Percentiles rank a stretch among this genome's conserved stretches.
These are phyloP conservation scores for Hyposoter didymator DNA, from an alignment of 2,888 invertebrate species.

Conservation along the genomic window DNA sequence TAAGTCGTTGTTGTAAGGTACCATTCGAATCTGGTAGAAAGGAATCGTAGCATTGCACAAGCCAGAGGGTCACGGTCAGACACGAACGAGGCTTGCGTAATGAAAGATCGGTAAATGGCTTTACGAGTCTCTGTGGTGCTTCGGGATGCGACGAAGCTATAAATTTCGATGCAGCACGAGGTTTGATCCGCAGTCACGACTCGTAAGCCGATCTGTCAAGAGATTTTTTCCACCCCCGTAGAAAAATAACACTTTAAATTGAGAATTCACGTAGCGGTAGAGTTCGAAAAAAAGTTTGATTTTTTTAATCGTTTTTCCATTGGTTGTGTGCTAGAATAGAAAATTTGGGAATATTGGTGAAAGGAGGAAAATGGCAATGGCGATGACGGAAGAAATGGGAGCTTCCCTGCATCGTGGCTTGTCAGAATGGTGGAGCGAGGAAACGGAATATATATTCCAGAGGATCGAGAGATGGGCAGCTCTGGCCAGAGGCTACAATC, in stretches of 20 bases:
- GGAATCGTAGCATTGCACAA: slow-evolving; percentile 41
- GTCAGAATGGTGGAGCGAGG: slow-evolving; percentile 82
- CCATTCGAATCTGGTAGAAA: slow-evolving; percentile 50
- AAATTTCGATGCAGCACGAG: slow-evolving; percentile 66
- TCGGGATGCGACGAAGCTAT: slow-evolving; percentile 72
- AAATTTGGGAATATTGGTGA: neutral
- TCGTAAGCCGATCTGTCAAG: slow-evolving; percentile 20
- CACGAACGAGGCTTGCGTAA: slow-evolving; percentile 63
- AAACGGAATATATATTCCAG: slow-evolving; percentile 81
- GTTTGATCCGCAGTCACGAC: slow-evolving; percentile 23
- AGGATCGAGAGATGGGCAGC: slow-evolving; percentile 81
- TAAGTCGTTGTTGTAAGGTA: slow-evolving; percentile 41
- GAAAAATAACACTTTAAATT: neutral
- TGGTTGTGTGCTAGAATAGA: neutral
- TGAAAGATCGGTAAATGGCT: slow-evolving; percentile 71
- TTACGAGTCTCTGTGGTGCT: slow-evolving; percentile 74
- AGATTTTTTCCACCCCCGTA: neutral
- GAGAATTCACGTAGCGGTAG: neutral
- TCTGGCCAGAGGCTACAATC: slow-evolving; percentile 81
- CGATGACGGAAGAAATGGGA: slow-evolving; percentile 70
- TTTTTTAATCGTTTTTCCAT: neutral
- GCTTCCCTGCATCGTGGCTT: slow-evolving; percentile 74
- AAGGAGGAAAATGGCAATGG: slow-evolving; percentile 61
- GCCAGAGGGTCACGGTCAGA: slow-evolving; percentile 72
- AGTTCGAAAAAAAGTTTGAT: neutral